A percentile compares a stretch with the other conserved stretches of the same genome.
phyloP scores from a whole-genome alignment of 1,140 invertebrate genomes.

The Drosophila micromelanica region DNA sequence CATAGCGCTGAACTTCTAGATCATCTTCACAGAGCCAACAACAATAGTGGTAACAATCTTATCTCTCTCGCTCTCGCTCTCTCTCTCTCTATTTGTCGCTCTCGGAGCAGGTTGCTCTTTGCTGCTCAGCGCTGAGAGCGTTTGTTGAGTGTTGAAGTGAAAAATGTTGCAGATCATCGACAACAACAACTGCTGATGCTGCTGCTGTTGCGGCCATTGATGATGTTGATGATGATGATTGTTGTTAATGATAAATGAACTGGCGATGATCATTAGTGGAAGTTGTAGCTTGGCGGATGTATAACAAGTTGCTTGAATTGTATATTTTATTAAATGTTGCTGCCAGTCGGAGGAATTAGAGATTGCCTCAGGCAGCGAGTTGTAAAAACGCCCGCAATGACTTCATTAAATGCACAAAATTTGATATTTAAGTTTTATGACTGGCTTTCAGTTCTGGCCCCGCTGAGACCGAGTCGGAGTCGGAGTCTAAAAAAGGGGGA shows the following conservation, averaged over 20 bases:
- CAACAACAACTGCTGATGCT: constrained; percentile 21
- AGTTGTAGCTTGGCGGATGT: constrained; percentile 56
- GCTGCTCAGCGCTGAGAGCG: constrained; percentile 27
- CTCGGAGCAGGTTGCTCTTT: constrained; percentile 36
- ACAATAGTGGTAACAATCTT: constrained; percentile 6
- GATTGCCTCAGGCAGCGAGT: constrained; percentile 21
- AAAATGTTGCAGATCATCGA: constrained; percentile 76
- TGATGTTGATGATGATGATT: constrained; percentile 9
- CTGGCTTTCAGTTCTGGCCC: constrained; percentile 47
- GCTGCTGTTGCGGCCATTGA: background rate
- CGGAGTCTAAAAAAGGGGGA: background rate
- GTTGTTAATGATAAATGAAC: constrained; percentile 30
- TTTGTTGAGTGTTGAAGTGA: constrained; percentile 61
- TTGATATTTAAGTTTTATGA: constrained; percentile 77
- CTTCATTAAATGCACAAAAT: constrained; percentile 75
- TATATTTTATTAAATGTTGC: constrained; percentile 28
- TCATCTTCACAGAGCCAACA: constrained; percentile 58
- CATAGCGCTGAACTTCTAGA: constrained; percentile 73
- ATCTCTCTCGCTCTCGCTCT: constrained; percentile 14
- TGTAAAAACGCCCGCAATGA: constrained; percentile 65
- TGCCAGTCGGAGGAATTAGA: constrained; percentile 17
- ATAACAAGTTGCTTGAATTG: constrained; percentile 56
- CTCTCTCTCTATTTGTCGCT: constrained; percentile 18
- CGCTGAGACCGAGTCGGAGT: constrained; percentile 32
- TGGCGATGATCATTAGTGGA: constrained; percentile 34